These are phyloP conservation scores for Peromyscus leucopus DNA, from an alignment of 2,113 vertebrate genomes.

Conservation along the genomic window DNA sequence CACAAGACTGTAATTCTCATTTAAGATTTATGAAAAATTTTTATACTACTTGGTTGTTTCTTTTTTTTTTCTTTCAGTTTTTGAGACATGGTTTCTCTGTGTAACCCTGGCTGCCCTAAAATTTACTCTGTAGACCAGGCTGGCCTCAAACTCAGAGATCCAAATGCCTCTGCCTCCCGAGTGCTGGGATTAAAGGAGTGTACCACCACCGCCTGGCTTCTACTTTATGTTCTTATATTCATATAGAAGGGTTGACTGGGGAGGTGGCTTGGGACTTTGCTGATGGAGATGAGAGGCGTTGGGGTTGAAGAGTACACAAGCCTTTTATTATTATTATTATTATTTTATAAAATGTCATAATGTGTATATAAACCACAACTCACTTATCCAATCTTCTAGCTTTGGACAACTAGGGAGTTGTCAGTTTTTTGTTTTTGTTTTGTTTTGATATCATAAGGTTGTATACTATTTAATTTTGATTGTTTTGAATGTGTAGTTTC, in stretches of 20 bases:
- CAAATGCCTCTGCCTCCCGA: not conserved
- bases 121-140: not conserved
- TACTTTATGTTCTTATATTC: constrained; percentile 33
- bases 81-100: not conserved
- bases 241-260: constrained; percentile 18
- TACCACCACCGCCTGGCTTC: not conserved
- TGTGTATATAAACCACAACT: constrained; percentile 1
- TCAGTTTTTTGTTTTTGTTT: not conserved
- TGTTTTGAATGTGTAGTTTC: not conserved
- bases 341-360: not conserved
- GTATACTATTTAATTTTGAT: not conserved
- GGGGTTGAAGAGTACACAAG: not conserved
- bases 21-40: constrained; percentile 48
- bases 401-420: constrained; percentile 27
- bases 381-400: constrained; percentile 10
- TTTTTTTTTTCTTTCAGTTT: not conserved
- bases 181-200: not conserved
- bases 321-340: not conserved
- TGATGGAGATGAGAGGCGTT: not conserved
- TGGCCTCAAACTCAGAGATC: not conserved
- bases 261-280: not conserved
- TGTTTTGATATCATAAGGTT: not conserved
- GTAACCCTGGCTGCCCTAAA: not conserved
- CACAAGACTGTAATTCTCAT: not conserved
- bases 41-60: not conserved